A percentile compares a stretch with the other conserved stretches of the same genome.
Conservation (phyloP, 2,113 vertebrate genomes). For the Ptilonorhynchus violaceus region DNA sequence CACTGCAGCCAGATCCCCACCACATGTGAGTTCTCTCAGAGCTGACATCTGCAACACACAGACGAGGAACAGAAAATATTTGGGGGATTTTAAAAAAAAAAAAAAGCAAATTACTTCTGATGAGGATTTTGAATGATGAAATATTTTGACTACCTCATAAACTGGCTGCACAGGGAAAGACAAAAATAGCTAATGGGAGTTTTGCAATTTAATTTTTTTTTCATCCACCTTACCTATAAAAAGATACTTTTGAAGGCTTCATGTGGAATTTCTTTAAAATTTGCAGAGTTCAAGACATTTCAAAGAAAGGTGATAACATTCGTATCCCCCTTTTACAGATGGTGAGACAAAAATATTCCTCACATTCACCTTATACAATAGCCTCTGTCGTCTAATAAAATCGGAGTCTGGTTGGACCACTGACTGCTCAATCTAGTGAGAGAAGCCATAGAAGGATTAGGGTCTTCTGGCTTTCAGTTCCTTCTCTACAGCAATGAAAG, state of each 20-base stretch:
- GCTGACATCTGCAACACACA: conserved; percentile 42
- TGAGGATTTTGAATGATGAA: not conserved
- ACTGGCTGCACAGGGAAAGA: not conserved
- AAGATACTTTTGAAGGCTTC: not conserved
- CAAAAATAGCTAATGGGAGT: not conserved
- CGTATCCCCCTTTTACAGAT: not conserved
- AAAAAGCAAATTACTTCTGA: not conserved
- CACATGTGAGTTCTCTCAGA: not conserved
- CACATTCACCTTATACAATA: not conserved
- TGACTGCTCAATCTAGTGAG: not conserved
- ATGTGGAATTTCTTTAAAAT: not conserved
- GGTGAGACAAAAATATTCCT: not conserved
- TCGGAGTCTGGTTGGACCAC: not conserved
- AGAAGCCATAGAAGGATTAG: not conserved
- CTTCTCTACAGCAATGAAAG: not conserved
- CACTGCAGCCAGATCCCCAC: not conserved
- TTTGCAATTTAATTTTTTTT: not conserved
- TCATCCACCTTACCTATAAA: not conserved
- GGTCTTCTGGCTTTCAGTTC: not conserved
- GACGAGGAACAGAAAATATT: not conserved
- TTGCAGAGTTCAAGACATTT: not conserved
- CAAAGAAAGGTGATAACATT: not conserved
- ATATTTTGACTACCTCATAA: conserved; percentile 15
- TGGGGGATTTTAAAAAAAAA: not conserved
- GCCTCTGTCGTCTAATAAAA: not conserved